Conservation (phyloP, 1,140 invertebrate genomes). For the Oncopeltus fasciatus region DNA sequence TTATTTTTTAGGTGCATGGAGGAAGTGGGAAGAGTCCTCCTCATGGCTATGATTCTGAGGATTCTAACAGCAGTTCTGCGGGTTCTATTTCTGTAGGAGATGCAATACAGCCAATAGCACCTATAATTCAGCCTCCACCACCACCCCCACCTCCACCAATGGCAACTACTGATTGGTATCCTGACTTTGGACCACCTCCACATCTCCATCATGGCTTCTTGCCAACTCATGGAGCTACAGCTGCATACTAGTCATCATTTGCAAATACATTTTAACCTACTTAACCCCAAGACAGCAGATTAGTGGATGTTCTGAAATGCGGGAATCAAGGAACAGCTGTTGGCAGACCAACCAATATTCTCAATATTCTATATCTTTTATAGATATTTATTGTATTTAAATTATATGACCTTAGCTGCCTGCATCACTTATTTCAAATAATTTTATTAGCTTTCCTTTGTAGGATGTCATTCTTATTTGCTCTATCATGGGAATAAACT, state of each 20-base stretch:
- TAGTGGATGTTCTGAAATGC: no score
- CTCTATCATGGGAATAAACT: no score
- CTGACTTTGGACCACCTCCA: conserved; percentile 16
- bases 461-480: no score
- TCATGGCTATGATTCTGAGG: conserved; percentile 39
- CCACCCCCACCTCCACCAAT: conserved; percentile 14
- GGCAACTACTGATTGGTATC: conserved; percentile 8
- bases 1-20: not conserved
- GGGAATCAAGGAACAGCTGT: no score
- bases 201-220: conserved; percentile 34
- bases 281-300: no score
- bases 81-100: conserved; percentile 33
- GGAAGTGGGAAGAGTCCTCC: conserved; percentile 26
- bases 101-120: conserved; percentile 34
- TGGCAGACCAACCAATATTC: no score
- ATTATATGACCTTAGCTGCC: no score
- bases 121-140: conserved; percentile 25
- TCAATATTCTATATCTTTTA: no score
- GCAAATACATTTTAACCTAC: no score
- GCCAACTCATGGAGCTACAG: conserved; percentile 24
- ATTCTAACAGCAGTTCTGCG: conserved; percentile 38
- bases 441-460: no score
- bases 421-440: no score
- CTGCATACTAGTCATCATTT: conserved; percentile 24
- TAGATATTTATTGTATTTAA: no score